Conservation (phyloP, 2,888 invertebrate species). For the Amblyteles armatorius region DNA sequence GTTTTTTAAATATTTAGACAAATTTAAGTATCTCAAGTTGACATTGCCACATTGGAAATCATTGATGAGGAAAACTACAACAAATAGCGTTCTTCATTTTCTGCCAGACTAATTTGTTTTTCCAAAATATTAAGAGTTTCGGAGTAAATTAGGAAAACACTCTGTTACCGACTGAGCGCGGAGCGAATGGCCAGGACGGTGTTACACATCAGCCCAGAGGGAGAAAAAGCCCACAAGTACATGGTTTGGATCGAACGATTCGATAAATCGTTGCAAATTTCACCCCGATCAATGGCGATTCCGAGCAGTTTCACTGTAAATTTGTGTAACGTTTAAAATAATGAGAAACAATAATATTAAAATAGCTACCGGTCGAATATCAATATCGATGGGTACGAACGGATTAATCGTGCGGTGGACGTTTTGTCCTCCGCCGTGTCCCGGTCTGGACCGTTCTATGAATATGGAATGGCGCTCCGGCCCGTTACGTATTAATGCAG, state of each 20-base stretch:
- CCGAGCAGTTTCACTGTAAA: not conserved
- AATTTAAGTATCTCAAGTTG: not conserved
- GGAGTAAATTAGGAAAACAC: not conserved
- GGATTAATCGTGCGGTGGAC: slow-evolving; percentile 62
- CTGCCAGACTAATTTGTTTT: not conserved
- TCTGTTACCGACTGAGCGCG: not conserved
- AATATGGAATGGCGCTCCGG: slow-evolving; percentile 66
- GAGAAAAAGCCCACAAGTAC: not conserved
- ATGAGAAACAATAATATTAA: not conserved
- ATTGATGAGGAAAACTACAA: not conserved
- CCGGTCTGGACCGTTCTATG: slow-evolving; percentile 55
- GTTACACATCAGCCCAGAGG: not conserved
- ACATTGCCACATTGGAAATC: not conserved
- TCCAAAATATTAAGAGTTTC: not conserved
- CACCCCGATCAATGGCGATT: not conserved
- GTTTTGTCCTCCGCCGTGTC: slow-evolving; percentile 34
- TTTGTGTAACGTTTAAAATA: not conserved
- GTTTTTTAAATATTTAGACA: not conserved
- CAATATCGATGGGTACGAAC: slow-evolving; percentile 59
- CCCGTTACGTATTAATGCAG: slow-evolving; percentile 75
- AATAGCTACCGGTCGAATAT: slow-evolving; percentile 34
- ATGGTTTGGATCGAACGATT: not conserved
- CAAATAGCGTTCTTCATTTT: not conserved
- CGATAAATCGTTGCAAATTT: not conserved
- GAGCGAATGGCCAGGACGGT: not conserved